Evolutionary conservation across 2,797 vertebrate species (phyloP).

Genomic region (Dryobates pubescens): DNA sequence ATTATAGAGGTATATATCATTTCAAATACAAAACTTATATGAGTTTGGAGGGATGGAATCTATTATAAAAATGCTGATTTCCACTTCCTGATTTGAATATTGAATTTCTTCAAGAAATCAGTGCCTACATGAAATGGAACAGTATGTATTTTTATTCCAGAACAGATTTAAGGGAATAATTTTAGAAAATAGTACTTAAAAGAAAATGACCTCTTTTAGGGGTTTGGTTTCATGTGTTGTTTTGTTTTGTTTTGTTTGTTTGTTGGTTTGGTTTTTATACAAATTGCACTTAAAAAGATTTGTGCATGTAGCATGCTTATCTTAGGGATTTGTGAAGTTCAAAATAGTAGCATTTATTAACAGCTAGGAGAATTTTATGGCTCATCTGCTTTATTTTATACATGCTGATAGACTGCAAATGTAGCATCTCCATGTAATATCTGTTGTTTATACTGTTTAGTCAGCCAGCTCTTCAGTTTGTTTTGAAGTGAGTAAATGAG

Average conservation of each 20-base stretch:
- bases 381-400: constrained; percentile 36
- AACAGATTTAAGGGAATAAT: neutral
- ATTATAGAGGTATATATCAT: neutral
- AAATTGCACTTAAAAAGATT: neutral
- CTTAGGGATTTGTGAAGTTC: neutral
- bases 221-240: too few relatives aligned
- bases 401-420: constrained; percentile 11
- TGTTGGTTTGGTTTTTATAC: neutral
- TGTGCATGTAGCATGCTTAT: neutral
- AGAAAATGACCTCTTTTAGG: neutral
- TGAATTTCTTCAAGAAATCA: neutral
- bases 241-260: neutral
- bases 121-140: neutral
- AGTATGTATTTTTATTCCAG: neutral
- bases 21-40: neutral
- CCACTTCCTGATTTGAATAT: constrained; percentile 12
- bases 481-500: constrained; percentile 12
- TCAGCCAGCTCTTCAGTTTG: constrained; percentile 24
- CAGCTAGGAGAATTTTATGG: constrained; percentile 12
- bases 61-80: neutral
- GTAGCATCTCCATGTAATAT: constrained; percentile 26
- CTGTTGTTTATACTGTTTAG: constrained; percentile 5
- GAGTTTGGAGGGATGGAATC: neutral
- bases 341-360: constrained; percentile 9
- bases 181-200: neutral